A percentile compares a stretch with the other conserved stretches of the same genome.
phyloP scores from a whole-genome alignment of 2,113 vertebrate species.

The Dissostichus mawsoni region DNA sequence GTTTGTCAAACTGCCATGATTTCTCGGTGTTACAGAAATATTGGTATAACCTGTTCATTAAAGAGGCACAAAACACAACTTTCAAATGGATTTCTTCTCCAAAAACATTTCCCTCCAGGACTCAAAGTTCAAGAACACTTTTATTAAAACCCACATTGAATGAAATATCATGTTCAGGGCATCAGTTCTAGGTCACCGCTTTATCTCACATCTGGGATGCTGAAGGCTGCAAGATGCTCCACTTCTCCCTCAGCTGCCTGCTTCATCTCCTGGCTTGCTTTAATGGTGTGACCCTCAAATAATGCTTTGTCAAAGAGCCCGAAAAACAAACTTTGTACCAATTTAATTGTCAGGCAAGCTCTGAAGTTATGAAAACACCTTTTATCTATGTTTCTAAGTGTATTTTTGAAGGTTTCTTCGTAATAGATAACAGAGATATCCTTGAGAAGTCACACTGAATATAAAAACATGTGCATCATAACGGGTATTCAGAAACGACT shows the following conservation, averaged over 20 bases:
- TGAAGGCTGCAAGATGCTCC: constrained; percentile 58
- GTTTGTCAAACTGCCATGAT: constrained; percentile 1
- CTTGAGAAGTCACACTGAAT: not conserved
- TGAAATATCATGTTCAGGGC: constrained; percentile 30
- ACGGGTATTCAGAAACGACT: not conserved
- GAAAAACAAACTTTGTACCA: constrained; percentile 12
- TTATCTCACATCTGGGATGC: constrained; percentile 53
- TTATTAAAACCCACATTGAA: constrained; percentile 44
- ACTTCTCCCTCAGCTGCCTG: constrained; percentile 44
- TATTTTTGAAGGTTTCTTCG: not conserved
- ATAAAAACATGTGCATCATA: not conserved
- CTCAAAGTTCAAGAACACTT: constrained; percentile 25
- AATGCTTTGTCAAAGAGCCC: constrained; percentile 4
- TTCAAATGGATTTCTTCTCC: not conserved
- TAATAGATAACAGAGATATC: accelerated
- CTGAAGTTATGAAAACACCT: not conserved
- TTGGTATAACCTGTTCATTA: not conserved
- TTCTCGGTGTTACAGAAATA: not conserved
- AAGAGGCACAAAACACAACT: constrained; percentile 5
- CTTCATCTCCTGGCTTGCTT: constrained; percentile 40
- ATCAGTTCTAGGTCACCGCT: constrained; percentile 46
- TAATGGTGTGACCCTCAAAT: constrained; percentile 42
- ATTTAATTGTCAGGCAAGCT: not conserved
- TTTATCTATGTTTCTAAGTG: not conserved
- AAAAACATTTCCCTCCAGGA: constrained; percentile 17